Evolutionary conservation across 2,113 vertebrate genomes (phyloP).

Genomic region (Dipodomys ordii): DNA sequence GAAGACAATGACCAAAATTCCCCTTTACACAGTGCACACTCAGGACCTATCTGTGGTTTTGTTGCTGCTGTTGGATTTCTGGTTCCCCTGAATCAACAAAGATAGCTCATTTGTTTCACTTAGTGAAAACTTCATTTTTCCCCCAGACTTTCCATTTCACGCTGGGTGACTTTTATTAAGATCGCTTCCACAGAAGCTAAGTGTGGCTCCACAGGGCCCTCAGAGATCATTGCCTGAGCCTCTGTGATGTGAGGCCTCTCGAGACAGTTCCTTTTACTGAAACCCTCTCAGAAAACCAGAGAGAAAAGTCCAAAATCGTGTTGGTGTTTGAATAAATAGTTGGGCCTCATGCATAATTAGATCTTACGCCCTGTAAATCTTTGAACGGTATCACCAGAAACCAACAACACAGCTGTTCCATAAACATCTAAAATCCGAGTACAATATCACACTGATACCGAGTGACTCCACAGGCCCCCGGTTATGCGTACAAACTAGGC

Average conservation of each 20-base stretch:
- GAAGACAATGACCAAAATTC: not conserved
- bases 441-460: not conserved
- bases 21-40: not conserved
- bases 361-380: not conserved
- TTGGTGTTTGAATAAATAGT: conserved; percentile 68
- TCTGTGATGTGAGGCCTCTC: conserved; percentile 74
- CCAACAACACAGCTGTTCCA: too few relatives aligned
- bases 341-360: conserved; percentile 48
- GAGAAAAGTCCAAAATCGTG: conserved; percentile 62
- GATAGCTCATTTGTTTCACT: conserved; percentile 79
- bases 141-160: conserved; percentile 87
- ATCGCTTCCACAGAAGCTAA: conserved; percentile 81
- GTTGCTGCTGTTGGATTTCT: conserved; percentile 57
- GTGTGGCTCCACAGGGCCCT: conserved; percentile 74
- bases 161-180: conserved; percentile 88
- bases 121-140: conserved; percentile 81
- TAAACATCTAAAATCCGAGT: not conserved
- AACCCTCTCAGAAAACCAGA: conserved; percentile 73
- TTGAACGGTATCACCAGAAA: not conserved
- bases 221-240: conserved; percentile 69
- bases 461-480: not conserved
- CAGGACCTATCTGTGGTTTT: not conserved
- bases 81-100: conserved; percentile 70
- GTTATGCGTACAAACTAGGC: not conserved
- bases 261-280: conserved; percentile 78